Evolutionary conservation across 2,797 vertebrate species (phyloP), one percentile per base, ranked within the genome.

Genomic region (Pygocentrus nattereri): DNA sequence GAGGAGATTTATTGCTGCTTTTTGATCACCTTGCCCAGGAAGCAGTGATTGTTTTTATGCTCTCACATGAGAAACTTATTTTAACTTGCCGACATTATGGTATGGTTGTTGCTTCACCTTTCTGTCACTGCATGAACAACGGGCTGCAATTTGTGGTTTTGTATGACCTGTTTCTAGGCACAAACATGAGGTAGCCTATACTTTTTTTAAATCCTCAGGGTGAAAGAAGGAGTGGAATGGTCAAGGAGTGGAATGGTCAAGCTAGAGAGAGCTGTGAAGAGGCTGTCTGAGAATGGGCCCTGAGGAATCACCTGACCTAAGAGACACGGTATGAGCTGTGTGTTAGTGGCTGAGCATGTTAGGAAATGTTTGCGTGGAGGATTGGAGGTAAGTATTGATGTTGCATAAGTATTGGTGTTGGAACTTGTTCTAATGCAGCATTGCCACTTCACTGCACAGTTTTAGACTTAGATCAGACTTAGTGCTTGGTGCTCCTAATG

Each of bases 211-310:
- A 21, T 5, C 64, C 23, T 47, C 52, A 65, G 81, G 38, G 19
- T 44, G 52, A 12, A 25, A 62, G 31, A 41, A 25, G 58, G 41
- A 47, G 21, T 47, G 21, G 19, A 62, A 44, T 21, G 19, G 54
- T 75, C n/a, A 41, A 25, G 58, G 41, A 47, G 21, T 47, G 21
- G 19, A 62, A 44, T 21, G 19, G 54, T 75, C n/a, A n/a, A n/a
- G n/a, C n/a, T 82, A 87, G 84, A 52, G 69, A 70, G 73, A 76
- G 78, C 76, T 73, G 25, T 75, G 41, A 71, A 61, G 50, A 49
- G 31, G 52, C 41, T 44, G 21, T 27, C 62, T 67, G 77, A 87
- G 73, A 62, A 90, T 88, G 87, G 84, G 78, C 58, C 87, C 88
- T 27, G 83, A 88, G 56, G 81, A 86, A 27, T 34, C 67, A 8